Conservation (phyloP, 2,113 vertebrate genomes). For the Platichthys stellatus region DNA sequence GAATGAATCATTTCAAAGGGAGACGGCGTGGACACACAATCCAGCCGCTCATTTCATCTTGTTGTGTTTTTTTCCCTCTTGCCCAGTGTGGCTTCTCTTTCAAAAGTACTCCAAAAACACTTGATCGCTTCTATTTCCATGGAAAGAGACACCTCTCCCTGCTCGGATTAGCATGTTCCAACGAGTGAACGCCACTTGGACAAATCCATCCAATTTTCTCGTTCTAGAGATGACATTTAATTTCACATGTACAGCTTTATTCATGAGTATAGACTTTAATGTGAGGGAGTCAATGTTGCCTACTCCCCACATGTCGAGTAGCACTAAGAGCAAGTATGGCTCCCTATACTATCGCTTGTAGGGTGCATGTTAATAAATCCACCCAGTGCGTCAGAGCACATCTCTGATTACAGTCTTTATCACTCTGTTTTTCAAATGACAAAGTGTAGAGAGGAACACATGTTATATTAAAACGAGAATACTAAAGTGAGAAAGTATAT, state of each 20-base stretch:
- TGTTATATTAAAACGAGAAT: background rate
- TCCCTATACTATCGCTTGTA: background rate
- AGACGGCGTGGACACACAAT: slow-evolving; percentile 52
- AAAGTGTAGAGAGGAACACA: background rate
- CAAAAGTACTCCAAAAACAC: slow-evolving; percentile 60
- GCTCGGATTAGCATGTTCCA: slow-evolving; percentile 68
- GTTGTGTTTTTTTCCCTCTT: slow-evolving; percentile 13
- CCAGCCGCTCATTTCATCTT: slow-evolving; percentile 51
- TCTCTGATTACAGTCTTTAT: too few relatives aligned
- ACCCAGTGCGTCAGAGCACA: too few relatives aligned
- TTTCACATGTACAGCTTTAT: slow-evolving; percentile 57
- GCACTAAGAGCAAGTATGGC: background rate
- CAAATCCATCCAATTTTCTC: slow-evolving; percentile 72
- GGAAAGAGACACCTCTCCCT: slow-evolving; percentile 52
- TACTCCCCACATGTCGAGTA: background rate
- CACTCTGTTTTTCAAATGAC: too few relatives aligned
- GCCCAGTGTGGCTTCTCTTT: slow-evolving; percentile 40
- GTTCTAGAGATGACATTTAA: slow-evolving; percentile 77
- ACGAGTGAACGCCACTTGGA: slow-evolving; percentile 66
- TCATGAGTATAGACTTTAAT: slow-evolving; percentile 63
- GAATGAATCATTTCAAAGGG: slow-evolving; percentile 70
- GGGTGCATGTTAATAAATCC: too few relatives aligned
- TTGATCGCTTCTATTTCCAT: slow-evolving; percentile 66
- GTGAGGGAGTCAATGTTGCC: slow-evolving; percentile 24
- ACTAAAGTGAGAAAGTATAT: background rate